These are phyloP conservation scores for Solea senegalensis DNA, from an alignment of 2,113 vertebrate genomes.

Conservation along the genomic window DNA sequence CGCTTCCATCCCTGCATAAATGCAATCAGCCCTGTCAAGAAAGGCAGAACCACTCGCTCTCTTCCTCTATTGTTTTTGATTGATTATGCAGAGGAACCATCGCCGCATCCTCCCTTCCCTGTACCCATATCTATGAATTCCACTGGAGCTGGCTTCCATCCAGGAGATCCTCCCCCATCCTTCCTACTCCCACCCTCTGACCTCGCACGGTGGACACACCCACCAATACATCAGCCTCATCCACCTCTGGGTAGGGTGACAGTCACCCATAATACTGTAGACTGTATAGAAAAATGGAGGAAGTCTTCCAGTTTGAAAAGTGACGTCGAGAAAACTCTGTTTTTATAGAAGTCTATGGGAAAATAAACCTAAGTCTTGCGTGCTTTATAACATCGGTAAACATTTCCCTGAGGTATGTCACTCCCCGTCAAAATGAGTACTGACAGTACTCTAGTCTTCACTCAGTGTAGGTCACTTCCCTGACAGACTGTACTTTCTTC, in stretches of 20 bases:
- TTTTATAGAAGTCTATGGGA: too few relatives aligned
- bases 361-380: too few relatives aligned
- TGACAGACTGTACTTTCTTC: too few relatives aligned
- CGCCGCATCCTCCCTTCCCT: conserved; percentile 33
- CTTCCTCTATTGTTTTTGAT: conserved; percentile 69
- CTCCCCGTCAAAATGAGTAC: too few relatives aligned
- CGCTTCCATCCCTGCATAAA: conserved; percentile 64
- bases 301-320: too few relatives aligned
- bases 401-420: too few relatives aligned
- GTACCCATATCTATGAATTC: conserved; percentile 48
- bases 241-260: not conserved
- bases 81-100: conserved; percentile 65
- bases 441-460: too few relatives aligned
- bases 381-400: too few relatives aligned
- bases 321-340: too few relatives aligned
- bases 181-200: conserved; percentile 42
- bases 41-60: conserved; percentile 40
- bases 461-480: too few relatives aligned
- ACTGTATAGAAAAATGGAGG: not conserved
- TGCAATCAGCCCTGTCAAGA: conserved; percentile 68
- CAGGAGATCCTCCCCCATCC: conserved; percentile 62
- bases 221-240: not conserved
- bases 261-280: not conserved
- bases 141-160: conserved; percentile 75
- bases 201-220: conserved; percentile 9